phyloP scores from a whole-genome alignment of 2,797 vertebrate species.

The Malurus leucopterus region DNA sequence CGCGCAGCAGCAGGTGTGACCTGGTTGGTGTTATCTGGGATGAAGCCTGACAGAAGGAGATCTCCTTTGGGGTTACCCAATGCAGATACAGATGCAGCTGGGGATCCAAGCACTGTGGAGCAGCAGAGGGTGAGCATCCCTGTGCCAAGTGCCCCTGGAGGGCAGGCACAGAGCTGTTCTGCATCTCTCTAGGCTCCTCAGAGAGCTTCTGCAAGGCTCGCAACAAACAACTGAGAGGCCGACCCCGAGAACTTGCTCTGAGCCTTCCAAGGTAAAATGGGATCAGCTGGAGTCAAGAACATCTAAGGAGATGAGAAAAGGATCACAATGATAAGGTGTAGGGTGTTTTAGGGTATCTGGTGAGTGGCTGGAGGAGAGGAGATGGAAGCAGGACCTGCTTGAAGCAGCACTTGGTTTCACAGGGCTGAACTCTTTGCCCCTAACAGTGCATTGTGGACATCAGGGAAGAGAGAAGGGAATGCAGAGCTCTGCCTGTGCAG shows the following conservation, averaged over 20 bases:
- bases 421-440: not conserved
- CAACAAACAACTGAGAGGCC: accelerated
- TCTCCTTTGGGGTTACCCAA: not conserved
- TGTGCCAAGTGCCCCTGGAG: accelerated
- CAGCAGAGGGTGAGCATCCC: not conserved
- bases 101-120: not conserved
- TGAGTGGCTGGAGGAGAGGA: not conserved
- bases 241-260: not conserved
- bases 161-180: not conserved
- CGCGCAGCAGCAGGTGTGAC: not conserved
- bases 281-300: not conserved
- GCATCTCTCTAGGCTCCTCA: not conserved
- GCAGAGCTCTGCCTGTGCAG: not conserved
- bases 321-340: not conserved
- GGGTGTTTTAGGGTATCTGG: not conserved
- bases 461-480: not conserved
- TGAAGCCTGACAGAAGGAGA: not conserved
- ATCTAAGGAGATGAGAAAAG: not conserved
- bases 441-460: accelerated
- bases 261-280: slow-evolving; percentile 4
- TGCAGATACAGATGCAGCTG: not conserved
- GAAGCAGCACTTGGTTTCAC: not conserved
- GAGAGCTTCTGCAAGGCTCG: not conserved
- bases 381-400: not conserved
- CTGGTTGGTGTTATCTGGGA: slow-evolving; percentile 8